phyloP scores from a whole-genome alignment of 2,888 invertebrate genomes.

The Fragum whitleyi region DNA sequence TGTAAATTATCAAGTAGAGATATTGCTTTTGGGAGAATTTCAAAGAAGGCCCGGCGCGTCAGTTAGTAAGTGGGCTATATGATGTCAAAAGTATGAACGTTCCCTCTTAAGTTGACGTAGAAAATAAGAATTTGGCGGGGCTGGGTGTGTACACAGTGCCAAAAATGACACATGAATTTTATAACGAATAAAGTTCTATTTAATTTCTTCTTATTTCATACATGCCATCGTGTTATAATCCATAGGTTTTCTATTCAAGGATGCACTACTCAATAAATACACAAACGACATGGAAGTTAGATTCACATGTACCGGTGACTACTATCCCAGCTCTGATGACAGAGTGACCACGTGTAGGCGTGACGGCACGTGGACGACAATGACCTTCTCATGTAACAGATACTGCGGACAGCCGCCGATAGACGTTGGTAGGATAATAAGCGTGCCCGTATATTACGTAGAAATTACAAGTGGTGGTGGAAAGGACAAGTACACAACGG shows the following conservation, averaged over 20 bases:
- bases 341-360: not conserved
- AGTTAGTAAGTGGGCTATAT: too few species aligned
- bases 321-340: not conserved
- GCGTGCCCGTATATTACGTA: not conserved
- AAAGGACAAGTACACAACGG: not conserved
- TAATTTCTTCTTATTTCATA: too few species aligned
- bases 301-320: constrained; percentile 10
- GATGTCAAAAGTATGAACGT: too few species aligned
- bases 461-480: constrained; percentile 10
- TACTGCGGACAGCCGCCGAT: constrained; percentile 11
- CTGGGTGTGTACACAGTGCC: too few species aligned
- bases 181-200: too few species aligned
- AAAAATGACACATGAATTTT: too few species aligned
- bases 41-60: too few species aligned
- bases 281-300: not conserved
- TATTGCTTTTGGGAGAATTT: too few species aligned
- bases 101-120: too few species aligned
- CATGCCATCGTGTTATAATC: too few species aligned
- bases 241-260: not conserved
- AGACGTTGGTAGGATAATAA: not conserved
- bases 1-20: too few species aligned
- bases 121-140: too few species aligned
- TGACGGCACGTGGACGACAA: constrained; percentile 3
- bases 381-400: not conserved
- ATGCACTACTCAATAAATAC: not conserved